Percentiles rank a stretch among this genome's conserved stretches.
Evolutionary conservation across 1,140 invertebrate genomes (phyloP).

Genomic region (Listronotus bonariensis): DNA sequence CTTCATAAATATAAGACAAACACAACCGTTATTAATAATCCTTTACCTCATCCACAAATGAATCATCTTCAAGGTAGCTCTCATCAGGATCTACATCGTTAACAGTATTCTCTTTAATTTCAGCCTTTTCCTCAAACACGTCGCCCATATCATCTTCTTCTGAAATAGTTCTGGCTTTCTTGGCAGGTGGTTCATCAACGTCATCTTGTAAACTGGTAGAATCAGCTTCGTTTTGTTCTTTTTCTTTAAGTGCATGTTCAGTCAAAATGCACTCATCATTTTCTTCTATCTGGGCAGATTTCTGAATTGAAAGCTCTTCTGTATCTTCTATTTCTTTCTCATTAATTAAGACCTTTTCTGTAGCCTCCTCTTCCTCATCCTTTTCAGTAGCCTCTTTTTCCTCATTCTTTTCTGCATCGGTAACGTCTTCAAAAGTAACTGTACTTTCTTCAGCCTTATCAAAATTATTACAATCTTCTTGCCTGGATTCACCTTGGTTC

Average conservation of each 20-base stretch:
- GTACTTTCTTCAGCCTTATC: not conserved
- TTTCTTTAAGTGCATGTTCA: not conserved
- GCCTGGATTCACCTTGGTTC: not conserved
- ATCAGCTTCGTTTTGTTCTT: not conserved
- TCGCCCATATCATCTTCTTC: conserved; percentile 12
- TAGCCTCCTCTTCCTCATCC: not conserved
- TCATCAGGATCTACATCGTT: conserved; percentile 10
- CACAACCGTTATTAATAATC: conserved; percentile 12
- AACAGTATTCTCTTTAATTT: not conserved
- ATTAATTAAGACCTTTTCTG: too few species aligned
- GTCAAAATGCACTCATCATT: not conserved
- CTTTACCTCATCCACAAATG: conserved; percentile 29
- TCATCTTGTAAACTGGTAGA: not conserved
- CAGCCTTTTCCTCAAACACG: conserved; percentile 2
- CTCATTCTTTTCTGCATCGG: not conserved
- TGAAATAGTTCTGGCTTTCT: conserved; percentile 10
- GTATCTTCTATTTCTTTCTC: not conserved
- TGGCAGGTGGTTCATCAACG: conserved; percentile 15
- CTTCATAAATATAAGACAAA: too few species aligned
- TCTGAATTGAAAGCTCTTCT: not conserved
- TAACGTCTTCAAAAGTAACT: not conserved
- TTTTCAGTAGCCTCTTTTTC: not conserved
- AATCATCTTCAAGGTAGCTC: conserved; percentile 27
- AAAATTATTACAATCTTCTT: not conserved
- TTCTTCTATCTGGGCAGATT: not conserved